Percentiles rank a stretch among this genome's conserved stretches.
Evolutionary conservation across 2,113 vertebrate genomes (phyloP).

Genomic region (Salvelinus sp.): DNA sequence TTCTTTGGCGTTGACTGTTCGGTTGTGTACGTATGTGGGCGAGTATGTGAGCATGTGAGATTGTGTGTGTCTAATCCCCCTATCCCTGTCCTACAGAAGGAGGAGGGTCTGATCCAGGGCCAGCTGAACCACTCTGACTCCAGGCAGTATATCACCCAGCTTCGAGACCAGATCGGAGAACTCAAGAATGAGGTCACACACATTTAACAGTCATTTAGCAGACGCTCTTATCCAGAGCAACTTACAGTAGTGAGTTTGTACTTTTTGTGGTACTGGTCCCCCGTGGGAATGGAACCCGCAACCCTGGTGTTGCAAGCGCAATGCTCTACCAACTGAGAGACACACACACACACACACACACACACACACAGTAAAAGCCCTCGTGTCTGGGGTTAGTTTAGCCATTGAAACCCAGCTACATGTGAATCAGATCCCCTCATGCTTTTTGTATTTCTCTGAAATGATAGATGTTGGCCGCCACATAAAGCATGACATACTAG

Average conservation of each 20-base stretch:
- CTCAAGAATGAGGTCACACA: slow-evolving; percentile 86
- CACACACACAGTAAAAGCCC: not conserved
- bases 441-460: not conserved
- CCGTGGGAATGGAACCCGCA: no score
- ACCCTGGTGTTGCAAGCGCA: no score
- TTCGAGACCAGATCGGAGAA: slow-evolving; percentile 90
- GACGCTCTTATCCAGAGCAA: no score
- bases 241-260: no score
- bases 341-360: no score
- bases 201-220: no score
- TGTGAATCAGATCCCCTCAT: not conserved
- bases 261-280: no score
- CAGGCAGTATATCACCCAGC: slow-evolving; percentile 88
- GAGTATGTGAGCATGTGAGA: not conserved
- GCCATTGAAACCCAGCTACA: not conserved
- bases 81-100: not conserved
- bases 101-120: slow-evolving; percentile 87
- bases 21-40: not conserved
- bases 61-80: not conserved
- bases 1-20: not conserved
- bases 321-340: no score
- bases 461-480: no score
- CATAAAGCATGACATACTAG: not conserved
- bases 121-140: slow-evolving; percentile 92
- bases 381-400: not conserved